A percentile compares a stretch with the other conserved stretches of the same genome.
Conservation (phyloP, 1,140 invertebrate genomes). For the Brachionus paranguensis region DNA sequence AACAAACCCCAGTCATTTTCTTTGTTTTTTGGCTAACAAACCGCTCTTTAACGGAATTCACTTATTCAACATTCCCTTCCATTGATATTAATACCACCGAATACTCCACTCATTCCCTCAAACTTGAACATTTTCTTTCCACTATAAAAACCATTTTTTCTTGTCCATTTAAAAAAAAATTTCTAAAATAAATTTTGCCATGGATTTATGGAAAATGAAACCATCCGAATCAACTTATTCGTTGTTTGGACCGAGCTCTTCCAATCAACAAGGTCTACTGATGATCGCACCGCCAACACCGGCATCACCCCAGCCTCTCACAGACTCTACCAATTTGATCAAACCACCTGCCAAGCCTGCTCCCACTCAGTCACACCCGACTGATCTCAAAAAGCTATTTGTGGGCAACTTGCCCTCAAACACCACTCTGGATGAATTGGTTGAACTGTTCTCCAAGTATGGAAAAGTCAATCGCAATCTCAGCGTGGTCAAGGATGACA, state of each 20-base stretch:
- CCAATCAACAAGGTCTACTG: background rate
- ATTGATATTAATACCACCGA: background rate
- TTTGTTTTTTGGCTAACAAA: background rate
- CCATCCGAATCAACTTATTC: background rate
- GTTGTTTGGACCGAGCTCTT: background rate
- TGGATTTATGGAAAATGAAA: background rate
- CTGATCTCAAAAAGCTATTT: slow-evolving; percentile 30
- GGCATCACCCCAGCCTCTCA: background rate
- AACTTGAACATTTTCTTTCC: background rate
- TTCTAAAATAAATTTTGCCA: background rate
- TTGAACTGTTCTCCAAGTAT: slow-evolving; percentile 1
- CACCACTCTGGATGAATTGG: background rate
- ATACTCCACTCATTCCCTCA: background rate
- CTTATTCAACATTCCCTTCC: background rate
- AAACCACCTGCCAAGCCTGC: background rate
- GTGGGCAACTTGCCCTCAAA: slow-evolving; percentile 14
- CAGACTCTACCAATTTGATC: background rate
- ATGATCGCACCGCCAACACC: background rate
- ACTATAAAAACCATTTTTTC: background rate
- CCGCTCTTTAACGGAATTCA: background rate
- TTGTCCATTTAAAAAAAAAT: background rate
- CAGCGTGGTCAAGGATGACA: slow-evolving; percentile 36
- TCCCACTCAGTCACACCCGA: background rate
- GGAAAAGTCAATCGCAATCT: slow-evolving; percentile 12
- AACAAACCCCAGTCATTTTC: background rate